phyloP scores from a whole-genome alignment of 2,797 vertebrate genomes.

The Helicolenus hilgendorfi region DNA sequence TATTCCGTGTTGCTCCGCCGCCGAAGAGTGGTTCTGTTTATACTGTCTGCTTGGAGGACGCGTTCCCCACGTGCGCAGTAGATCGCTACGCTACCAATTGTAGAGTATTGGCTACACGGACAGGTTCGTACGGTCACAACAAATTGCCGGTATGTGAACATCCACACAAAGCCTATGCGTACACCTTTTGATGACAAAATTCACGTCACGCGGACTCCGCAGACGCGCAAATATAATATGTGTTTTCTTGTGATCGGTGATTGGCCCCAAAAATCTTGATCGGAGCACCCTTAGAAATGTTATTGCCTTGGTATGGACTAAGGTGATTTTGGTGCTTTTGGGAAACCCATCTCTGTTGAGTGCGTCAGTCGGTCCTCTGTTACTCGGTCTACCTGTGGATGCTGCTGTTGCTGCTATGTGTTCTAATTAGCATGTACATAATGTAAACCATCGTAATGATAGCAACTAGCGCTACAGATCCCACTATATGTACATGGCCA shows the following conservation, averaged over 20 bases:
- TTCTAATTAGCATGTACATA: conserved; percentile 94
- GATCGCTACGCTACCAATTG: too few species aligned
- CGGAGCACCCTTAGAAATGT: conserved; percentile 1
- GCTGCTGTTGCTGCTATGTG: conserved; percentile 91
- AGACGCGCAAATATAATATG: not conserved
- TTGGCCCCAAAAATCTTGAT: not conserved
- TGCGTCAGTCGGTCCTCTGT: conserved; percentile 62
- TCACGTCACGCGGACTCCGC: fast-evolving
- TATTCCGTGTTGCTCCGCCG: not conserved
- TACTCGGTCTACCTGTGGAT: conserved; percentile 84
- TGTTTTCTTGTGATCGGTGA: not conserved
- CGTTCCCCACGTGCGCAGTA: not conserved
- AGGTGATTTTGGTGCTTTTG: conserved; percentile 75
- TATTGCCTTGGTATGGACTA: conserved; percentile 61
- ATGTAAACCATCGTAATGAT: conserved; percentile 94
- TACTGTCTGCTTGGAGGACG: not conserved
- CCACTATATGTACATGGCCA: conserved; percentile 90
- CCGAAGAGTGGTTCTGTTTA: not conserved
- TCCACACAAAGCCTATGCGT: too few species aligned
- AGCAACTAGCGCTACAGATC: conserved; percentile 94
- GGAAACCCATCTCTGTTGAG: conserved; percentile 72
- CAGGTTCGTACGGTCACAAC: not conserved
- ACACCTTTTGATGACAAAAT: not conserved
- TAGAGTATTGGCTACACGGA: not conserved
- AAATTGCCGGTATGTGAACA: not conserved